Conservation (phyloP, 2,113 vertebrate genomes). For the Engystomops pustulosus region DNA sequence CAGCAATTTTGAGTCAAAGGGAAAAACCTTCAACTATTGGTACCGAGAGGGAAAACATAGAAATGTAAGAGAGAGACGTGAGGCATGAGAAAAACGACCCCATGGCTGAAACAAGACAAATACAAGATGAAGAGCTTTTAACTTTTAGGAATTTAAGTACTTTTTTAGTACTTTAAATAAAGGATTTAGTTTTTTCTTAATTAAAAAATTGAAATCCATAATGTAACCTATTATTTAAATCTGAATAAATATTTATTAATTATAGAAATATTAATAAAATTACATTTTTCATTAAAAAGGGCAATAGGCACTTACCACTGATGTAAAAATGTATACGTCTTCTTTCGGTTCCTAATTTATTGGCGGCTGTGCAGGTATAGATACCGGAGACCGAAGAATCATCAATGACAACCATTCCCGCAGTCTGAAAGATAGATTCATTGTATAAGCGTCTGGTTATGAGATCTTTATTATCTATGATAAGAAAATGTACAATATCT, state of each 20-base stretch:
- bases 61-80: constrained; percentile 26
- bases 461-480: too few species aligned
- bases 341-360: constrained; percentile 82
- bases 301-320: constrained; percentile 81
- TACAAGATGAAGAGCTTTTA: background rate
- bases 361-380: constrained; percentile 89
- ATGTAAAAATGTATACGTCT: constrained; percentile 86
- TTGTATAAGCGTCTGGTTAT: too few species aligned
- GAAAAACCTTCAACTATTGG: constrained; percentile 1
- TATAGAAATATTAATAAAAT: too few species aligned
- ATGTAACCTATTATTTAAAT: too few species aligned
- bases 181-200: too few species aligned
- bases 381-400: constrained; percentile 85
- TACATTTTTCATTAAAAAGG: too few species aligned
- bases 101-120: background rate
- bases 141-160: background rate
- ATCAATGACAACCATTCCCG: constrained; percentile 85
- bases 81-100: background rate
- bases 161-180: background rate
- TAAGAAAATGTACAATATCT: too few species aligned
- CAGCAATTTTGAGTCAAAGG: constrained; percentile 27
- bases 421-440: constrained; percentile 80
- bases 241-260: too few species aligned
- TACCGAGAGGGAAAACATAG: background rate
- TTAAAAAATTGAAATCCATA: too few species aligned